Evolutionary conservation across 2,113 vertebrate species (phyloP).

Genomic region (Nanger granti): DNA sequence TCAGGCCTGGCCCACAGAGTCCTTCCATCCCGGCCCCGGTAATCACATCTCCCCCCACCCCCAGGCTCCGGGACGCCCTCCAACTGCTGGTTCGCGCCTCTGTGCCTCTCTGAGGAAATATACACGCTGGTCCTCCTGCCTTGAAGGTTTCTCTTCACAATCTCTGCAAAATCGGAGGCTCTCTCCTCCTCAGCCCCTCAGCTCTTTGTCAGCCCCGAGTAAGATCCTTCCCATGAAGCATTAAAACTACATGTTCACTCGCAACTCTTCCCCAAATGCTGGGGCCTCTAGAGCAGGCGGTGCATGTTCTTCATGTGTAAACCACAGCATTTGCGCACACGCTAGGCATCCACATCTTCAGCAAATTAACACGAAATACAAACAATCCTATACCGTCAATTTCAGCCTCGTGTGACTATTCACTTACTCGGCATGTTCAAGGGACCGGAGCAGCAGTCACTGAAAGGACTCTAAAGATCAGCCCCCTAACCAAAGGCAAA

Average conservation of each 20-base stretch:
- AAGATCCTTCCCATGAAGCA: not conserved
- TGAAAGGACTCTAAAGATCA: not conserved
- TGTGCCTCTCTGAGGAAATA: not conserved
- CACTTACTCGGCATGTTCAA: not conserved
- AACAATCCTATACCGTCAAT: not conserved
- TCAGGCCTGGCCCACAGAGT: not conserved
- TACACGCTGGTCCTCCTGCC: not conserved
- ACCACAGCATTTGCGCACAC: not conserved
- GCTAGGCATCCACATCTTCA: not conserved
- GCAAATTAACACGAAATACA: not conserved
- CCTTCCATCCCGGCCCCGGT: accelerated
- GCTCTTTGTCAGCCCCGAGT: not conserved
- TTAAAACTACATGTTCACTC: not conserved
- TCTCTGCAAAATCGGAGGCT: not conserved
- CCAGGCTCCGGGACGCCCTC: not conserved
- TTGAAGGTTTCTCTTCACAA: not conserved
- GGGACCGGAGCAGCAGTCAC: not conserved
- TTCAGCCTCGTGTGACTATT: not conserved
- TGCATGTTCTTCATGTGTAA: not conserved
- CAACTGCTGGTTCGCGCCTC: not conserved
- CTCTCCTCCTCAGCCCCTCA: not conserved
- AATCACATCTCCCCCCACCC: not conserved
- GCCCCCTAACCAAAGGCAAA: not conserved
- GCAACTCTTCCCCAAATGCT: not conserved
- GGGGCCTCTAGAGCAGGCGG: not conserved